A percentile compares a stretch with the other conserved stretches of the same genome.
Conservation (phyloP, 2,888 invertebrate species). For the Icerya purchasi region DNA sequence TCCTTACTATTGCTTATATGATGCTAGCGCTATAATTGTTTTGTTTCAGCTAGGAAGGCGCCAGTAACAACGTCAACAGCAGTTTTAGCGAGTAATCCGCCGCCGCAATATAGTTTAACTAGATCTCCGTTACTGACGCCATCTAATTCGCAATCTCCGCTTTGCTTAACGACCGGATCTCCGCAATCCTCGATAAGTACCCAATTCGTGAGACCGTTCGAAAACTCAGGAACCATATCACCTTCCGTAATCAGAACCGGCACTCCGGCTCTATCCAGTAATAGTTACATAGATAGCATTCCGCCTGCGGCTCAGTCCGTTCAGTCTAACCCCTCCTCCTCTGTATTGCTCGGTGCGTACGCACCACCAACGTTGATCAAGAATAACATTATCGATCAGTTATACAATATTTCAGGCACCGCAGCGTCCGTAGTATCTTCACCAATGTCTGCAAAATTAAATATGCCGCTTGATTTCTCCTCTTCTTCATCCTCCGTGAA, state of each 20-base stretch:
- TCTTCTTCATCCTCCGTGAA: too few species aligned
- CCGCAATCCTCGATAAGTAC: neutral
- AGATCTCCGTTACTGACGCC: neutral
- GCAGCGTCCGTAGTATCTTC: neutral
- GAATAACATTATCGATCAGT: neutral
- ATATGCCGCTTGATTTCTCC: too few species aligned
- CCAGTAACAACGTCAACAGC: constrained; percentile 30
- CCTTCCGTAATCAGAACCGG: neutral
- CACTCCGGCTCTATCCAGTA: neutral
- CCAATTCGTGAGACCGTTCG: neutral
- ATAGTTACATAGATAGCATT: neutral
- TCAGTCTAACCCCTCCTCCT: neutral
- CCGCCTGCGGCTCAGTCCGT: neutral
- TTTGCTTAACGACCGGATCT: neutral
- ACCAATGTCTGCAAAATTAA: too few species aligned
- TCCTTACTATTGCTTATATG: too few species aligned
- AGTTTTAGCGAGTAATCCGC: too few species aligned
- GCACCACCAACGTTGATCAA: neutral
- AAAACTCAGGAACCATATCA: neutral
- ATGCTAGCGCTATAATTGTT: constrained; percentile 18
- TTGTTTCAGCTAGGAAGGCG: constrained; percentile 40
- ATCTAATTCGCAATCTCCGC: neutral
- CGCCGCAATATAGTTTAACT: neutral
- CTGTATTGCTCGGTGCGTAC: neutral
- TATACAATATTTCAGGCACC: neutral